Base-by-base conservation (phyloP, 2,113 vertebrate species). In the Panthera uncia region DNA sequence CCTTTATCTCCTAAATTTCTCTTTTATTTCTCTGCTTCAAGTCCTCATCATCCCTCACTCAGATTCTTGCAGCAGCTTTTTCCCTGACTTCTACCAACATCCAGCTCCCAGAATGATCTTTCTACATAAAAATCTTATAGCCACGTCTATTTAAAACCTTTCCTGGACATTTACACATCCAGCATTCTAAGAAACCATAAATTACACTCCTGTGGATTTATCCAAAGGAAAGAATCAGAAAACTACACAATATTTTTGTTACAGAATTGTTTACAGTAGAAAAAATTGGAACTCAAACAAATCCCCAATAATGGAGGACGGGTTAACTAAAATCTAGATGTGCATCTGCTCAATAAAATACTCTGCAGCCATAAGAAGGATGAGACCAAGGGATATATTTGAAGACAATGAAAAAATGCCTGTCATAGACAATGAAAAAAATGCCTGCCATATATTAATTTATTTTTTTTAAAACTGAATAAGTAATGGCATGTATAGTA, bases 251-350 rank as follows among this genome's bases (percentile, higher is more conserved):
- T 69, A 84, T 52, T 95, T 95, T 93, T 89, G 48, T 90, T 85
- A 85, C 18, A 78, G 38, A 81, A 95, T 82, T 94, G 1, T 84
- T n/a, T n/a, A n/a, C n/a, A n/a, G n/a, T 66, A 71, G 74, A 96
- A 45, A 96, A 94, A 91, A 95, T 25, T 74, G 68, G 96, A 94
- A 94, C 91, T 74, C 65, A 50, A 48, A 38, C 69, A 97, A 84
- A 79, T 82, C 50, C 12, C 69, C 29, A 65, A 50, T 69, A 97
- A 76, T 21, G 79, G 19, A 95, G 86, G n/a, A 52, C 84, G 41
- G 14, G 13, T 19, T 87, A 89, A 93, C 55, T 31, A 66, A 94
- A 74, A 23, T 83, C 74, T 91, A 69, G 45, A n/a, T 69, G 19
- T 86, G n/a, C 11, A 36, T 18, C 7, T 33, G 61, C 9, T 23